Percentiles rank a stretch among this genome's conserved stretches.
These are phyloP conservation scores for Hafferia zeledoni DNA, from an alignment of 2,797 vertebrate genomes.

Conservation along the genomic window DNA sequence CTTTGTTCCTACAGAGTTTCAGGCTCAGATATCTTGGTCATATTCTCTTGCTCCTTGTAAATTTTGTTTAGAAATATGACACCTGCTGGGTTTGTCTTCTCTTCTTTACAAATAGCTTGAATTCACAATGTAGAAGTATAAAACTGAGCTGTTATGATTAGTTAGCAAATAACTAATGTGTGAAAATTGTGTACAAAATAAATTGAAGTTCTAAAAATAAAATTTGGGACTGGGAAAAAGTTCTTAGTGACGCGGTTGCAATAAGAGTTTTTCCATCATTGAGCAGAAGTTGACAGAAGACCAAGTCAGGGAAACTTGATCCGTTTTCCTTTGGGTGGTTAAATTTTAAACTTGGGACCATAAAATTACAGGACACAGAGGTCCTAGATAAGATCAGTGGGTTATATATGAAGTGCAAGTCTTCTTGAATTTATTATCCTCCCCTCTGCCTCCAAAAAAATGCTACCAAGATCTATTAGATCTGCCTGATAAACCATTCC, in stretches of 20 bases:
- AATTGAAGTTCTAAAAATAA: neutral
- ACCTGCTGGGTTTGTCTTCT: slow-evolving; percentile 77
- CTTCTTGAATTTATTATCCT: slow-evolving; percentile 56
- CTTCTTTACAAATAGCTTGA: slow-evolving; percentile 51
- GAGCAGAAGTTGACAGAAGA: neutral
- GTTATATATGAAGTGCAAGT: slow-evolving; percentile 60
- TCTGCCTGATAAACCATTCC: slow-evolving; percentile 54
- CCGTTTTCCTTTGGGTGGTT: slow-evolving; percentile 57
- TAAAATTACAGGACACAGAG: slow-evolving; percentile 47
- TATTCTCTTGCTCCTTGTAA: slow-evolving; percentile 61
- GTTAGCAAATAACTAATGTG: neutral
- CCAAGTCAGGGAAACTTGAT: slow-evolving; percentile 38
- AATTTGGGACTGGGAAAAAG: neutral
- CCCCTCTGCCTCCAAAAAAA: slow-evolving; percentile 1
- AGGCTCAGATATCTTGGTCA: slow-evolving; percentile 69
- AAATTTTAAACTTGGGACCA: slow-evolving; percentile 59
- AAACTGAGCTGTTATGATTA: neutral
- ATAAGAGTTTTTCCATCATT: neutral
- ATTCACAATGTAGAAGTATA: neutral
- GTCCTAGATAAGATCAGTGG: slow-evolving; percentile 62
- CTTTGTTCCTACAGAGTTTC: slow-evolving; percentile 72
- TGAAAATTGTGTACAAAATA: neutral
- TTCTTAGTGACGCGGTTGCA: neutral
- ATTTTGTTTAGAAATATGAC: slow-evolving; percentile 75
- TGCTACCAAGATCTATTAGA: slow-evolving; percentile 23